Base-by-base conservation (phyloP, 2,797 vertebrate genomes). In the Poecilia wingei region DNA sequence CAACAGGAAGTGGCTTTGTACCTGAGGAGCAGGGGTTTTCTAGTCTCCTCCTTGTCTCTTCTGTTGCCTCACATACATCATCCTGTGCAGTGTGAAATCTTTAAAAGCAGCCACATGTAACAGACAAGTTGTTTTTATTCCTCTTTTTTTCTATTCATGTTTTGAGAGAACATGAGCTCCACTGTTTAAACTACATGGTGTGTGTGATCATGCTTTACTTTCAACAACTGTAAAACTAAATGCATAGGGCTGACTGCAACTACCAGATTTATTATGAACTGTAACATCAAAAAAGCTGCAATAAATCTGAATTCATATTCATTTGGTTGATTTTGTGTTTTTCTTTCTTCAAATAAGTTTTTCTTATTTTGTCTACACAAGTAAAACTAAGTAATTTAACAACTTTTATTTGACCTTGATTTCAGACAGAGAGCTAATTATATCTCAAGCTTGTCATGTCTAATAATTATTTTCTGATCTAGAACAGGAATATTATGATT, bases 251-350 rank as follows among this genome's bases (percentile, higher is more conserved):
- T 93, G 91, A 93, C 89, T 90, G 83, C 81, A 68, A 84, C 36
- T 70, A 81, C 69, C 90, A 84, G 91, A 92, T 93, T 92, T 92
- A 88, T 92, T 80, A 43, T 84, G 81, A 89, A 76, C 36, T 93
- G 89, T 91, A 91, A 82, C 86, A 94, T 2, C 88, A 82, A 84
- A 68, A 86, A 43, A 75, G 74, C 82, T 86, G 78, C 20, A 95
- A 95, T 95, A 96, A 96, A 95, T 92, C 92, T 93, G 89, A 89
- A 86, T 83, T 93, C 77, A 87, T 69, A 76, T 8, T 82, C 36
- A 80, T 72, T 69, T 28, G 22, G 7, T 45, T 64, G 22, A 41
- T 46, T 70, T 46, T 71, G 43, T 49, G 41, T 25, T 47, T n/a
- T 47, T 31, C 22, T 39, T 57, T 68, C 22, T 41, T 68, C 31